Percentiles rank a stretch among this genome's conserved stretches.
Evolutionary conservation across 2,888 invertebrate species (phyloP).

Genomic region (Hermaeophaga mercurialis): DNA sequence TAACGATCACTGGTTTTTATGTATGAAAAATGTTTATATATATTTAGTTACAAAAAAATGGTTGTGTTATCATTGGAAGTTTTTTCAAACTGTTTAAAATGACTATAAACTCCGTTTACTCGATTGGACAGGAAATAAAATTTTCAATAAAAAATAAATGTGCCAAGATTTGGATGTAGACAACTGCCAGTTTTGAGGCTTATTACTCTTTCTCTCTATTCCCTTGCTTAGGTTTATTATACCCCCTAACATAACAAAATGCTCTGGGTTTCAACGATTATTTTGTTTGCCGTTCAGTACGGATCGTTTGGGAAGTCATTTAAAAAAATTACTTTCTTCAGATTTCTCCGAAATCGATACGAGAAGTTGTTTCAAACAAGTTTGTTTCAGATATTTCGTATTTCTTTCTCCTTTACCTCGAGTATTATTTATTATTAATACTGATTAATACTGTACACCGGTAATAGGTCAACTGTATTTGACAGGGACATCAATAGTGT

Average conservation of each 20-base stretch:
- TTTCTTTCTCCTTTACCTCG: too few relatives aligned
- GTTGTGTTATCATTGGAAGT: too few relatives aligned
- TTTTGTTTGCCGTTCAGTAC: conserved; percentile 11
- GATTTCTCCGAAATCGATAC: too few relatives aligned
- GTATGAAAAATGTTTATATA: too few relatives aligned
- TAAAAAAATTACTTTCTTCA: conserved; percentile 13
- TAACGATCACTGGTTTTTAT: too few relatives aligned
- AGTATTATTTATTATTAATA: too few relatives aligned
- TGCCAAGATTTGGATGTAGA: conserved; percentile 1
- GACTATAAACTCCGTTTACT: conserved; percentile 30
- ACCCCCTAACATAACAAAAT: conserved; percentile 13
- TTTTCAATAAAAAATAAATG: conserved; percentile 18
- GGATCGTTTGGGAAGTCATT: conserved; percentile 9
- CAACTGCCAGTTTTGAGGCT: conserved; percentile 5
- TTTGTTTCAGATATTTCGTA: too few relatives aligned
- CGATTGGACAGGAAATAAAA: conserved; percentile 18
- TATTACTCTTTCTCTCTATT: conserved; percentile 5
- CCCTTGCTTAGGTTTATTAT: conserved; percentile 10
- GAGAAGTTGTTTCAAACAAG: too few relatives aligned
- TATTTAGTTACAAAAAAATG: too few relatives aligned
- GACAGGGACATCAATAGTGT: too few relatives aligned
- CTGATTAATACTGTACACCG: too few relatives aligned
- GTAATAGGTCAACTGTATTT: too few relatives aligned
- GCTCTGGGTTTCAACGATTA: conserved; percentile 11
- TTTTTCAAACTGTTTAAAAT: conserved; percentile 20